Base-by-base conservation (phyloP, 2,113 vertebrate genomes). In the Pyrgilauda ruficollis region DNA sequence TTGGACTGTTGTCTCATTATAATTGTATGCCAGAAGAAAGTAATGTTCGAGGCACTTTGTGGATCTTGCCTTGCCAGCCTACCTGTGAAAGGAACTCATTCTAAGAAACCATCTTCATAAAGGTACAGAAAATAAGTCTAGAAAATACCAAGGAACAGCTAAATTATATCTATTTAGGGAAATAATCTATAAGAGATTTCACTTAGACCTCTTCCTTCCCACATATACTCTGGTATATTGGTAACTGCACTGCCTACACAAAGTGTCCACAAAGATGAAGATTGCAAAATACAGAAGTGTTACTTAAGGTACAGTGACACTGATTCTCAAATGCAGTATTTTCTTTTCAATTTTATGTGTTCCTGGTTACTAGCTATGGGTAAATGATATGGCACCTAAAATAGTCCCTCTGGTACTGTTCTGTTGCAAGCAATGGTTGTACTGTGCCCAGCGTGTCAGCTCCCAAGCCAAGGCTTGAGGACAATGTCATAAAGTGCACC, bases 371-470 rank as follows among this genome's bases (percentile, higher is more conserved):
- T 87, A 82, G 70, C 47, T 44, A 69, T 7, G 10, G 18, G 13
- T 49, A 89, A 86, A 87, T 61, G 64, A 72, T 10, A 49, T 6
- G 15, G n/a, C 28, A 87, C 22, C 41, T 79, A 73, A 85, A 89
- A 89, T 12, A 79, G 69, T 39, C n/a, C 58, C 53, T 68, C 35
- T 1, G 2, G 30, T 53, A 53, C 53, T 7, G 6, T 53, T 83
- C 30, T 84, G 28, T 30, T 49, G 18, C 22, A 85, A 41, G 53
- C 9, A 74, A 81, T 41, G 43, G 35, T 30, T 52, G 19, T 4
- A 13, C 35, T 37, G 26, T 7, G 2, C 24, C 39, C 61, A 84
- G 44, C 74, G 72, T 0, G 0, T 61, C 56, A 56, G 52, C 37
- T 68, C 39, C 56, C 35, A 44, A 37, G 24, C 35, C 64, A 63